A percentile compares a stretch with the other conserved stretches of the same genome.
Conservation (phyloP, 2,888 invertebrate species). For the Exephanes ischioxanthus region DNA sequence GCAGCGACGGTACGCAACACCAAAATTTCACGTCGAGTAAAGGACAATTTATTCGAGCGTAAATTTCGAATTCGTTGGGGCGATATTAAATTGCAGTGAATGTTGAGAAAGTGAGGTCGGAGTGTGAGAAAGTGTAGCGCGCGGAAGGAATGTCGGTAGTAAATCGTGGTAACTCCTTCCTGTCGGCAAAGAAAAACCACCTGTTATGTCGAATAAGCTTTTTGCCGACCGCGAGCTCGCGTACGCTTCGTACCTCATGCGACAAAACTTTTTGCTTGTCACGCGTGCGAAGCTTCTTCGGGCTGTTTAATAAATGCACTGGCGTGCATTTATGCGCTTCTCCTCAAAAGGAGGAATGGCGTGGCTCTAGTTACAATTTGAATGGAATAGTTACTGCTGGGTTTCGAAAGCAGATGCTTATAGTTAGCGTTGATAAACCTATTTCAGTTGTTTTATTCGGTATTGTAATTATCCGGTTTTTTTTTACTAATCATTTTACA, state of each 20-base stretch:
- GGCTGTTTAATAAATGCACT: background rate
- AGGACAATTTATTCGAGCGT: slow-evolving; percentile 28
- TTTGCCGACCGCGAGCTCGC: background rate
- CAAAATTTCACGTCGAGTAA: background rate
- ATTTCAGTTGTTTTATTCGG: background rate
- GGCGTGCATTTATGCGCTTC: background rate
- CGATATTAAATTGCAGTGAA: background rate
- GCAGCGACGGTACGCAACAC: background rate
- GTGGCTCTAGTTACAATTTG: background rate
- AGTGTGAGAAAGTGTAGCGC: slow-evolving; percentile 2
- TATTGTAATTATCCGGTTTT: background rate
- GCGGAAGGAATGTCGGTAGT: slow-evolving; percentile 12
- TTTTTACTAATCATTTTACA: background rate
- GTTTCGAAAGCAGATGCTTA: background rate
- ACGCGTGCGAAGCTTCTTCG: background rate
- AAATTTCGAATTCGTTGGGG: background rate
- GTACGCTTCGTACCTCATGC: background rate
- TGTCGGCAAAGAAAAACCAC: slow-evolving; percentile 30
- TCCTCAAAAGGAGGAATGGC: background rate
- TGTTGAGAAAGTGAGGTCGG: slow-evolving; percentile 16
- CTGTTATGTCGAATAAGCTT: slow-evolving; percentile 40
- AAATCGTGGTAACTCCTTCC: slow-evolving; percentile 26
- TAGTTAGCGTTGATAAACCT: background rate
- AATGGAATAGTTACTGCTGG: background rate
- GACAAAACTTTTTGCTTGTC: background rate